A percentile compares a stretch with the other conserved stretches of the same genome.
Evolutionary conservation across 2,888 invertebrate genomes (phyloP).

Genomic region (Diachrysia chrysitis): DNA sequence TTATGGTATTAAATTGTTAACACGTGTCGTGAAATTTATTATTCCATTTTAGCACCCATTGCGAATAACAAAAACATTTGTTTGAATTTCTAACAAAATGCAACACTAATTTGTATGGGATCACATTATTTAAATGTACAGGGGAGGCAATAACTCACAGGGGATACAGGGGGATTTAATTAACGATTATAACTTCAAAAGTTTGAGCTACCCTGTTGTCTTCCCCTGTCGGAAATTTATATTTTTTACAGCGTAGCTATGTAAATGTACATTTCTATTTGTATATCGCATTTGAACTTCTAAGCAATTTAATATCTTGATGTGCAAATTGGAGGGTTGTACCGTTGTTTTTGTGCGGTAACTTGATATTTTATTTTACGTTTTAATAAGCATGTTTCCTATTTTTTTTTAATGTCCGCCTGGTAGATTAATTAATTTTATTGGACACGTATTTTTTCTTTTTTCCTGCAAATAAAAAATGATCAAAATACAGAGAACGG

Average conservation of each 20-base stretch:
- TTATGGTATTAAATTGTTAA: conserved; percentile 1
- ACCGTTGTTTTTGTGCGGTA: neutral
- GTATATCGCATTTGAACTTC: too few species aligned
- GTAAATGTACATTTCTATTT: conserved; percentile 32
- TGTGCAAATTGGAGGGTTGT: conserved; percentile 27
- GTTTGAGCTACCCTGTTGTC: conserved; percentile 66
- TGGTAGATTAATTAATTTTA: neutral
- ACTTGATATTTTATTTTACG: neutral
- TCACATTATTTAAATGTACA: conserved; percentile 62
- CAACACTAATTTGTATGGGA: conserved; percentile 57
- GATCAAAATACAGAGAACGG: too few species aligned
- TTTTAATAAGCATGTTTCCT: neutral
- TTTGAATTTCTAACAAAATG: conserved; percentile 50
- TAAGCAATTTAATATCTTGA: conserved; percentile 26
- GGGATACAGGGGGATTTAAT: conserved; percentile 72
- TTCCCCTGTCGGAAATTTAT: conserved; percentile 47
- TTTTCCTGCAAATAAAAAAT: too few species aligned
- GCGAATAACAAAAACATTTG: conserved; percentile 29
- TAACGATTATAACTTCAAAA: conserved; percentile 75
- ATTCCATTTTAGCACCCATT: conserved; percentile 14
- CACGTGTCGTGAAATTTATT: conserved; percentile 14
- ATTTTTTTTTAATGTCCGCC: neutral
- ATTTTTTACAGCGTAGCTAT: conserved; percentile 46
- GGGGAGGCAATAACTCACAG: conserved; percentile 70
- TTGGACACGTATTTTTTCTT: too few species aligned